These are phyloP conservation scores for Manis javanica DNA, from an alignment of 2,797 vertebrate genomes.

Conservation along the genomic window DNA sequence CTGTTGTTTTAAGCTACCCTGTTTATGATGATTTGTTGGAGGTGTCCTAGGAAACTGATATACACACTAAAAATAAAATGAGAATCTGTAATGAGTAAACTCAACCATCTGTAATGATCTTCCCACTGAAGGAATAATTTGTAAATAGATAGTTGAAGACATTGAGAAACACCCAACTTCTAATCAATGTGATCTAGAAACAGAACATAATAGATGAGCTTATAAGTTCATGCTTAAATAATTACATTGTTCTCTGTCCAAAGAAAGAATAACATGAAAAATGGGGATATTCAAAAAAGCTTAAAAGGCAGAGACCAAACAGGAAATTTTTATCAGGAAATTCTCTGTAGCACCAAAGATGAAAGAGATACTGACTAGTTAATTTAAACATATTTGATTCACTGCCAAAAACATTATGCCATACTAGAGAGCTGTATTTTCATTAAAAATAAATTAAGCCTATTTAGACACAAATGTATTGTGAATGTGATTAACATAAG, in stretches of 20 bases:
- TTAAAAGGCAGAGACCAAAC: not conserved
- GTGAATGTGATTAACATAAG: not conserved
- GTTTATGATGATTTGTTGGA: not conserved
- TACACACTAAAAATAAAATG: not conserved
- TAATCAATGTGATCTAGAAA: not conserved
- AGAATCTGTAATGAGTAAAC: not conserved
- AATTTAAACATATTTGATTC: not conserved
- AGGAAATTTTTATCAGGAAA: not conserved
- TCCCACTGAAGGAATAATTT: not conserved
- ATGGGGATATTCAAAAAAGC: not conserved
- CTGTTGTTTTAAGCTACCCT: not conserved
- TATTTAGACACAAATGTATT: not conserved
- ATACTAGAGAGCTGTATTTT: not conserved
- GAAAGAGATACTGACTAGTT: not conserved
- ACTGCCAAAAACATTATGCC: not conserved
- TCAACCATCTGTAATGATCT: not conserved
- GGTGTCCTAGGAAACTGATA: not conserved
- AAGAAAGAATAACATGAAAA: not conserved
- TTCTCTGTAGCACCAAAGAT: not conserved
- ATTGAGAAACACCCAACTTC: not conserved
- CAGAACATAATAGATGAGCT: not conserved
- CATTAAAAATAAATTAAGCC: not conserved
- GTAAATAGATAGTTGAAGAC: not conserved
- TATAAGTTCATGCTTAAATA: not conserved
- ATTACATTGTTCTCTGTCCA: not conserved